Percentiles rank a stretch among this genome's conserved stretches.
Conservation (phyloP, 2,797 vertebrate genomes). For the Petrocephalus schoutedeni region DNA sequence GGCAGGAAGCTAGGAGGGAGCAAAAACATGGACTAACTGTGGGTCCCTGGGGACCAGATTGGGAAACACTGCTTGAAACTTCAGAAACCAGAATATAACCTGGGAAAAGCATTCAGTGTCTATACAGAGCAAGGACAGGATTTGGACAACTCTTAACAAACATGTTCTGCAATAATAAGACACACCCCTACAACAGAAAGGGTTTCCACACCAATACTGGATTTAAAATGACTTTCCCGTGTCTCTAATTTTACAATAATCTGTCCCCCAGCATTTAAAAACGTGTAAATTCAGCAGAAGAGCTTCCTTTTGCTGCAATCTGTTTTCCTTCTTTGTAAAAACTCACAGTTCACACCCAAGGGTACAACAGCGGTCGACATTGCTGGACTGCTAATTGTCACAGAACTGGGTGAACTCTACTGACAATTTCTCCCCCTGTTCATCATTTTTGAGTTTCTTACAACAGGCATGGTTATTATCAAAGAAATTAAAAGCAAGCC, state of each 20-base stretch:
- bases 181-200: background rate
- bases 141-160: background rate
- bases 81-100: background rate
- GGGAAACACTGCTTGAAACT: no score
- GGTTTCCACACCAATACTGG: background rate
- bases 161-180: background rate
- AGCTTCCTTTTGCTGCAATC: background rate
- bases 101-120: background rate
- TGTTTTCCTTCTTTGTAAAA: background rate
- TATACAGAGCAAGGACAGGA: background rate
- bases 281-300: background rate
- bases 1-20: no score
- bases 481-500: background rate
- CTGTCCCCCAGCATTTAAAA: background rate
- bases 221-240: background rate
- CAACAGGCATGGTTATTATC: background rate
- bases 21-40: no score
- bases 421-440: background rate
- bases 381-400: background rate
- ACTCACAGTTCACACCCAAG: background rate
- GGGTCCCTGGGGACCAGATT: no score
- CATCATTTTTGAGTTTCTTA: background rate
- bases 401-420: background rate
- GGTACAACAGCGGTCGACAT: background rate
- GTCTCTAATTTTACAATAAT: background rate